These are phyloP conservation scores for Gopherus flavomarginatus DNA, from an alignment of 2,113 vertebrate genomes.

Conservation along the genomic window DNA sequence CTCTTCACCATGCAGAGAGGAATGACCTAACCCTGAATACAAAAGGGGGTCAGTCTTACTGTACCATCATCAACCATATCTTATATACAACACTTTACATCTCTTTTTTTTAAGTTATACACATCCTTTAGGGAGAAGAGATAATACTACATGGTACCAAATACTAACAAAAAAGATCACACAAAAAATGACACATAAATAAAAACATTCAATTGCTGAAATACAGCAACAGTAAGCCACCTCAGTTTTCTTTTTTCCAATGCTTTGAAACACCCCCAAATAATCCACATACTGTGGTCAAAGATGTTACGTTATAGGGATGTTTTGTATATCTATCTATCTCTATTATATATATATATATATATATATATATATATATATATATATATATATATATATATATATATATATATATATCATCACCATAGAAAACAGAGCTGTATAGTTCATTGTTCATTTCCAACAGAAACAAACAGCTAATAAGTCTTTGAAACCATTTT, in stretches of 20 bases:
- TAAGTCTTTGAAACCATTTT: conserved; percentile 54
- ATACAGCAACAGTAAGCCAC: conserved; percentile 74
- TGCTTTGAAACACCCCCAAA: conserved; percentile 31
- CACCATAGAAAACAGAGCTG: conserved; percentile 60
- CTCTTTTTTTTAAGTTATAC: conserved; percentile 71
- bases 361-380: conserved; percentile 41
- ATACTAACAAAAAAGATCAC: conserved; percentile 72
- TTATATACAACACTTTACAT: conserved; percentile 82
- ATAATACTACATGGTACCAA: conserved; percentile 77
- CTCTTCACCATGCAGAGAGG: conserved; percentile 80
- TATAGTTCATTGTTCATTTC: conserved; percentile 58
- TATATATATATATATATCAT: conserved; percentile 44
- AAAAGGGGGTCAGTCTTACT: conserved; percentile 70
- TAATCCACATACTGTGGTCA: background rate
- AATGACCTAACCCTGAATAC: conserved; percentile 74
- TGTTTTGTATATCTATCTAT: conserved; percentile 29
- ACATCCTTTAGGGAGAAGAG: conserved; percentile 73
- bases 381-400: conserved; percentile 8
- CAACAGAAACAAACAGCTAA: conserved; percentile 56
- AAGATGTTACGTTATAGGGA: conserved; percentile 37
- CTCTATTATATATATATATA: conserved; percentile 11
- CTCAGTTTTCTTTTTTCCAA: conserved; percentile 55
- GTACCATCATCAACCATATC: conserved; percentile 71
- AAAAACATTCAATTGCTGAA: conserved; percentile 80
- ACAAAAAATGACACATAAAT: conserved; percentile 79